phyloP scores from a whole-genome alignment of 92 coral and sea anemone species.

The Zoanthus sansibaricus region DNA sequence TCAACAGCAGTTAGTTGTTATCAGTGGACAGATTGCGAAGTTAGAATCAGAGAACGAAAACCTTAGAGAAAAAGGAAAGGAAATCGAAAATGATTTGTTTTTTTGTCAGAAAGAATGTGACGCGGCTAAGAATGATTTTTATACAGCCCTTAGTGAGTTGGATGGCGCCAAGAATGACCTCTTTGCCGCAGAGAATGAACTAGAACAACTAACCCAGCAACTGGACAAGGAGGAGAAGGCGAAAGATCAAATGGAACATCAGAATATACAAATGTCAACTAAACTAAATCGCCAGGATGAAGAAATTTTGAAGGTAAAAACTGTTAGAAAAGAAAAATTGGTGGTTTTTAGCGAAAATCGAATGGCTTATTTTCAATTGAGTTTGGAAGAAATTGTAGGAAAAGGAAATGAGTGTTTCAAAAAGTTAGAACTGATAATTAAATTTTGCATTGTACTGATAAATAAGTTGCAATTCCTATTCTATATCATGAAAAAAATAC shows the following conservation, averaged over 20 bases:
- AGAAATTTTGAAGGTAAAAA: slow-evolving; percentile 63
- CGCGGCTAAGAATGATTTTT: slow-evolving; percentile 76
- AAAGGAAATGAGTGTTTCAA: too few species aligned
- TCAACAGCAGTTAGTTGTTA: slow-evolving; percentile 75
- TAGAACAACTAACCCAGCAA: slow-evolving; percentile 61
- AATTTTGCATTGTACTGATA: too few species aligned
- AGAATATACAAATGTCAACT: slow-evolving; percentile 68
- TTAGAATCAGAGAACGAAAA: slow-evolving; percentile 81
- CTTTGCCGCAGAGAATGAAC: slow-evolving; percentile 65
- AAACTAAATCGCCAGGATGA: slow-evolving; percentile 76
- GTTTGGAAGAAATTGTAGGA: too few species aligned
- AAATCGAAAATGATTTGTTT: slow-evolving; percentile 77
- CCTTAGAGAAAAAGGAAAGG: slow-evolving; percentile 78
- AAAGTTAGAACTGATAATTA: too few species aligned
- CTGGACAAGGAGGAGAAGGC: slow-evolving; percentile 74
- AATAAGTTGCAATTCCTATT: too few species aligned
- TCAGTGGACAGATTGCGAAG: slow-evolving; percentile 73
- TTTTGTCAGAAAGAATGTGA: slow-evolving; percentile 69
- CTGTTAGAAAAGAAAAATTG: neutral
- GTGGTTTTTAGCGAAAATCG: neutral
- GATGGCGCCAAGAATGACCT: slow-evolving; percentile 67
- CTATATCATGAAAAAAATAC: too few species aligned
- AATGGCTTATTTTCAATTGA: neutral
- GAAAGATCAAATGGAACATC: slow-evolving; percentile 71
- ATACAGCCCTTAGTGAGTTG: slow-evolving; percentile 71